A percentile compares a stretch with the other conserved stretches of the same genome.
Evolutionary conservation across 2,888 invertebrate genomes (phyloP).

Genomic region (Acleris literana): DNA sequence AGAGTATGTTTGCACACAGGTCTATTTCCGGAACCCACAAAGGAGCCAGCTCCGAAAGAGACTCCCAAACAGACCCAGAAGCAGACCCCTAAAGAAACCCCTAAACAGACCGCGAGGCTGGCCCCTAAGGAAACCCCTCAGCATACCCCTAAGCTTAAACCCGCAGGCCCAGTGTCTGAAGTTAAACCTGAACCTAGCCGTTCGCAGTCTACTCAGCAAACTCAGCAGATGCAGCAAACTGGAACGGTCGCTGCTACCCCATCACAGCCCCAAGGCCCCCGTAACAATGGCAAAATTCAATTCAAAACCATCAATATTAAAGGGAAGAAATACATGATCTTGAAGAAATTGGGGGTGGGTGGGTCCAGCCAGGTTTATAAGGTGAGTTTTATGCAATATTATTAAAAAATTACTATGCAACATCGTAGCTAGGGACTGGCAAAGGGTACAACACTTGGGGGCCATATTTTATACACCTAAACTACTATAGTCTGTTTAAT

Average conservation of each 20-base stretch:
- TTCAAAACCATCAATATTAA: slow-evolving; percentile 86
- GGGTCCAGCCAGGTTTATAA: slow-evolving; percentile 94
- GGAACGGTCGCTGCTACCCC: slow-evolving; percentile 61
- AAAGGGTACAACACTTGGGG: no score
- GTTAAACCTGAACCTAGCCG: not conserved
- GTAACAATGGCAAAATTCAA: slow-evolving; percentile 61
- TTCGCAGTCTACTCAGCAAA: slow-evolving; percentile 1
- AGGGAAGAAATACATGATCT: slow-evolving; percentile 87
- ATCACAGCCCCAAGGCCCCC: slow-evolving; percentile 70
- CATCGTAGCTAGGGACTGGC: no score
- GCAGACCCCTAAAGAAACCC: not conserved
- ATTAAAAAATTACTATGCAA: no score
- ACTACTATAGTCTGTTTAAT: no score
- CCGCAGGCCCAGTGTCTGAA: not conserved
- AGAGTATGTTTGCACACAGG: slow-evolving; percentile 38
- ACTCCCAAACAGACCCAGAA: not conserved
- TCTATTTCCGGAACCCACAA: slow-evolving; percentile 21
- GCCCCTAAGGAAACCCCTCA: not conserved
- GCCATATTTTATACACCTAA: no score
- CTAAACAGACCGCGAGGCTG: not conserved
- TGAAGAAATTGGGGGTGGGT: slow-evolving; percentile 92
- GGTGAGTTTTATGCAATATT: slow-evolving; percentile 50
- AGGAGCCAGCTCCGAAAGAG: slow-evolving; percentile 1
- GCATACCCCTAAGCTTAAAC: not conserved
- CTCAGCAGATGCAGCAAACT: slow-evolving; percentile 8